Evolutionary conservation across 2,797 vertebrate species (phyloP).

Genomic region (Poeciliopsis infans): DNA sequence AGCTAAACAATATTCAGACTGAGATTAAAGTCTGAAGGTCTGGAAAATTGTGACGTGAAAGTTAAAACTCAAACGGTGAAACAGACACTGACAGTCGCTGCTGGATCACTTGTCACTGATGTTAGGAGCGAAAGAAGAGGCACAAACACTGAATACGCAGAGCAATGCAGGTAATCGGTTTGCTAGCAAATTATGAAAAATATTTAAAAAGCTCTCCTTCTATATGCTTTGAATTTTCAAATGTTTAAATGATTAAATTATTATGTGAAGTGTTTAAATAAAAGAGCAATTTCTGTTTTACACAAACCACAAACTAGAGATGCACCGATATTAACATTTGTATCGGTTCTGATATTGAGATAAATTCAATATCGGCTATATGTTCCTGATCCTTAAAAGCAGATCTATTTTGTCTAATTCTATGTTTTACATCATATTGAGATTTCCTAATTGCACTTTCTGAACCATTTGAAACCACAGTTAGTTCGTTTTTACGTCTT

Average conservation of each 20-base stretch:
- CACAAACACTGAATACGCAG: not conserved
- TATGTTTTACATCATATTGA: no score
- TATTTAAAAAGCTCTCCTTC: not conserved
- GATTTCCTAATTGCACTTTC: no score
- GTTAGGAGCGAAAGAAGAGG: not conserved
- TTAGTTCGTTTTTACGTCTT: no score
- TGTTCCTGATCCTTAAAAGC: no score
- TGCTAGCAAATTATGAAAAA: not conserved
- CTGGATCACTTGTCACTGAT: conserved; percentile 7
- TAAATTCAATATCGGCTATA: no score
- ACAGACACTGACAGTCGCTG: conserved; percentile 8
- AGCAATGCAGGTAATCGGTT: not conserved
- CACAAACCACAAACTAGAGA: not conserved
- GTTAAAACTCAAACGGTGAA: conserved; percentile 18
- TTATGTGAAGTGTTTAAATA: not conserved
- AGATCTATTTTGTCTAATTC: no score
- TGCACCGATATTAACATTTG: no score
- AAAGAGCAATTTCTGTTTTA: not conserved
- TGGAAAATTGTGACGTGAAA: conserved; percentile 7
- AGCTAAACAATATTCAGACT: not conserved
- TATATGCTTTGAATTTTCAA: not conserved
- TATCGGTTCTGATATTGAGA: no score
- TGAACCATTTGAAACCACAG: no score
- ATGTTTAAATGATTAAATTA: not conserved
- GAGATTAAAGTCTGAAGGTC: not conserved